Evolutionary conservation across 2,797 vertebrate genomes (phyloP).

Genomic region (Urosaurus nigricauda): DNA sequence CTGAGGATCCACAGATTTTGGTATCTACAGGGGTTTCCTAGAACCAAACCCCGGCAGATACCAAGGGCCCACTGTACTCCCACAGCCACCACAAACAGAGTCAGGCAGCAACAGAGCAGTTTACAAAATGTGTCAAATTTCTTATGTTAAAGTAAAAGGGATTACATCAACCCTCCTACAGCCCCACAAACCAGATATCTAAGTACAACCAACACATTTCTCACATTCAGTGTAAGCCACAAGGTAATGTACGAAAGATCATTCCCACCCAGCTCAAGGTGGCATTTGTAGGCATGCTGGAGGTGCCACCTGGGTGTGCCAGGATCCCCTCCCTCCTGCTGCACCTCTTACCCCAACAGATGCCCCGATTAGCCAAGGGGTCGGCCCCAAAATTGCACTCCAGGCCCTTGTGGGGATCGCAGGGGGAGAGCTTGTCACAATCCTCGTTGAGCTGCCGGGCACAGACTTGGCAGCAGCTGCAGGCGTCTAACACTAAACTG

Average conservation of each 20-base stretch:
- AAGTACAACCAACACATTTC: not conserved
- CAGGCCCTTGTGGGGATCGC: slow-evolving; percentile 86
- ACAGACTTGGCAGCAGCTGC: slow-evolving; percentile 78
- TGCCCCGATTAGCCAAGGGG: slow-evolving; percentile 78
- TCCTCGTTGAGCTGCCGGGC: slow-evolving; percentile 86
- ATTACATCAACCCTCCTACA: not conserved
- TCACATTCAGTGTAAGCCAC: not conserved
- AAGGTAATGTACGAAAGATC: not conserved
- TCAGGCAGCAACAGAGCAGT: not conserved
- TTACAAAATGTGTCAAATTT: not conserved
- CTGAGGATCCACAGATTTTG: no score
- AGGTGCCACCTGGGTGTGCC: fast-evolving
- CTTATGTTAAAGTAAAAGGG: not conserved
- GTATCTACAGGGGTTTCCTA: no score
- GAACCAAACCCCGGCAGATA: no score
- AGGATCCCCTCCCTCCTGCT: not conserved
- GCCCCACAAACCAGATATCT: not conserved
- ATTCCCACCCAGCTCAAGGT: not conserved
- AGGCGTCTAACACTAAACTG: slow-evolving; percentile 79
- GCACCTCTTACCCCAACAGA: slow-evolving; percentile 83
- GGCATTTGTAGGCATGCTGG: no score
- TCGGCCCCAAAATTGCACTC: slow-evolving; percentile 88
- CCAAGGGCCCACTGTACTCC: no score
- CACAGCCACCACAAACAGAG: not conserved
- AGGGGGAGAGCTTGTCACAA: slow-evolving; percentile 80